Base-by-base conservation (phyloP, 2,797 vertebrate genomes). In the Cynopterus sphinx region DNA sequence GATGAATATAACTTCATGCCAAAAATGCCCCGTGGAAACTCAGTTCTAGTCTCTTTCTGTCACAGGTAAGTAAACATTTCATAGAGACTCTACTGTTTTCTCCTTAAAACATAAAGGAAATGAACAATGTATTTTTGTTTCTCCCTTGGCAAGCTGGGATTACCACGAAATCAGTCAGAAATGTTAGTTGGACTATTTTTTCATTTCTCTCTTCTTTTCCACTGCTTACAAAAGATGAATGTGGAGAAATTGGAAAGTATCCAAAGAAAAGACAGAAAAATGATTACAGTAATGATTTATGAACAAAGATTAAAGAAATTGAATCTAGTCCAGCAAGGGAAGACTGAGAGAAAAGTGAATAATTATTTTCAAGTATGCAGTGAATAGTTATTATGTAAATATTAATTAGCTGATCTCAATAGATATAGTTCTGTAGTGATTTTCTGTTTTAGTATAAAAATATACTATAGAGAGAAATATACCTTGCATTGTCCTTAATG, bases 281-380 rank as follows among this genome's bases (percentile, higher is more conserved):
- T 92, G 24, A 59, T 77, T 15, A 33, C 84, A 74, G 31, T 61
- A 95, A 94, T 94, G 55, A 74, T 36, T 87, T 94, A 89, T 55
- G 88, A 93, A 94, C 43, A 96, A 94, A 97, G 89, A 87, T 96
- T 94, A 89, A 87, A 78, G 15, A 90, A 94, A 68, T 11, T 94
- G 85, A 65, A 91, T 17, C 85, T 88, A 81, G 67, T 91, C 15
- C 10, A 75, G 0, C 49, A 41, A 79, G 86, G 57, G 5, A 53
- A 75, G 24, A 33, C 91, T 68, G 36, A 82, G 51, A 94, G 67
- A 92, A 96, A 96, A 94, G 46, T 31, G 63, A 53, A 33, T 87
- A 81, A 26, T 41, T 95, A 81, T 55, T 61, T 94, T 85, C 21
- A 84, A 88, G 88, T 84, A 88, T 94, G 53, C 6, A 71, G 46